Conservation (phyloP, 2,113 vertebrate genomes). For the Apteryx owenii region DNA sequence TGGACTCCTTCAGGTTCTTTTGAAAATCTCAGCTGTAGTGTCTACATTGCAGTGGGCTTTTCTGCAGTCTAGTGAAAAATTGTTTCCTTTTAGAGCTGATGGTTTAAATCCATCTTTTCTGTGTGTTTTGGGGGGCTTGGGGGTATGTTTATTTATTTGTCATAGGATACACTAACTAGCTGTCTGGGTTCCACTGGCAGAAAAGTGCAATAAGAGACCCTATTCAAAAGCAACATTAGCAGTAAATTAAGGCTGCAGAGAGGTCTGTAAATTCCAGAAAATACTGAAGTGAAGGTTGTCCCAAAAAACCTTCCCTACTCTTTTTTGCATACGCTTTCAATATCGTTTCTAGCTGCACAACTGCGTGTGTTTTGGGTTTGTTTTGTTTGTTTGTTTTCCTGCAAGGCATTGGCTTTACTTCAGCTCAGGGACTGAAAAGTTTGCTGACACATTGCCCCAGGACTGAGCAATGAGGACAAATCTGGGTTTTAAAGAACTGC, state of each 20-base stretch:
- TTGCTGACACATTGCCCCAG: neutral
- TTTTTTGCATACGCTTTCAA: neutral
- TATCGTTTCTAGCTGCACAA: neutral
- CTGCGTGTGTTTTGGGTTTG: neutral
- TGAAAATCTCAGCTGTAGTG: neutral
- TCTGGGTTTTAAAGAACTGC: neutral
- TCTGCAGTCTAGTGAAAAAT: slow-evolving; percentile 11
- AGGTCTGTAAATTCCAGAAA: neutral
- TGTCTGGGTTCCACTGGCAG: slow-evolving; percentile 19
- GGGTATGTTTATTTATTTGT: slow-evolving; percentile 58
- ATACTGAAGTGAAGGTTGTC: neutral
- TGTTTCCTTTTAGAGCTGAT: slow-evolving; percentile 21
- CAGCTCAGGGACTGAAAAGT: neutral
- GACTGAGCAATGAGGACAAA: neutral
- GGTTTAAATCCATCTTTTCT: slow-evolving; percentile 48
- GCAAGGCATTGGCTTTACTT: neutral
- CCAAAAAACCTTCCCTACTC: neutral
- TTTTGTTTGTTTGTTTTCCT: neutral
- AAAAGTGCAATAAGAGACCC: neutral
- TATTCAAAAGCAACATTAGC: slow-evolving; percentile 23
- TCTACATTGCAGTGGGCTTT: neutral
- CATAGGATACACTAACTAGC: slow-evolving; percentile 40
- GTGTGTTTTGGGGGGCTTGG: neutral
- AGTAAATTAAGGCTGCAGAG: neutral
- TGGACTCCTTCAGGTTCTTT: neutral